A percentile compares a stretch with the other conserved stretches of the same genome.
These are phyloP conservation scores for Amblyjoppa proteus DNA, from an alignment of 2,888 invertebrate genomes.

Conservation along the genomic window DNA sequence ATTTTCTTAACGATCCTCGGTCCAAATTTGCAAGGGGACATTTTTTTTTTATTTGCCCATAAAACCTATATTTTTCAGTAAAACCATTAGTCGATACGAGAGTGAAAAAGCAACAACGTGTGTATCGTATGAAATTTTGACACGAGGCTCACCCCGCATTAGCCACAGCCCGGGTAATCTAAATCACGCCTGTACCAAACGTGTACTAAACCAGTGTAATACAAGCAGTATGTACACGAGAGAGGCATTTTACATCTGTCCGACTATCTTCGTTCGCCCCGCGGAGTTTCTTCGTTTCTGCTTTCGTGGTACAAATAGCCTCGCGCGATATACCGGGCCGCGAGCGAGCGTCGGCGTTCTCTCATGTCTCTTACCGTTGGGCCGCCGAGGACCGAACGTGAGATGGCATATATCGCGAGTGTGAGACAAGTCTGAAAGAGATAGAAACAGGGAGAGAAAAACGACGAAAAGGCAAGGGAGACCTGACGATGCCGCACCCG, in stretches of 20 bases:
- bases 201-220: slow-evolving; percentile 29
- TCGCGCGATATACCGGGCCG: slow-evolving; percentile 68
- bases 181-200: not conserved
- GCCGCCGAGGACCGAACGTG: slow-evolving; percentile 54
- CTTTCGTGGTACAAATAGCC: slow-evolving; percentile 81
- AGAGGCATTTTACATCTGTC: slow-evolving; percentile 51
- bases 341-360: slow-evolving; percentile 77
- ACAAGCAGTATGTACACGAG: slow-evolving; percentile 25
- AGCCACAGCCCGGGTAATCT: not conserved
- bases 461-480: slow-evolving; percentile 20
- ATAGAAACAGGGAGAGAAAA: slow-evolving; percentile 31
- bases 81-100: not conserved
- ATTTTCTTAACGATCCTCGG: not conserved
- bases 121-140: not conserved
- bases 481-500: slow-evolving; percentile 47
- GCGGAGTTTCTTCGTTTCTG: slow-evolving; percentile 66
- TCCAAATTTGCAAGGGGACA: not conserved
- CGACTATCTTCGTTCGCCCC: slow-evolving; percentile 53
- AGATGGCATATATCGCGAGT: slow-evolving; percentile 27
- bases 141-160: not conserved
- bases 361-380: slow-evolving; percentile 73
- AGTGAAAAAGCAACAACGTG: not conserved
- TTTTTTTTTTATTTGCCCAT: not conserved
- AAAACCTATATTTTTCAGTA: not conserved
- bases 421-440: slow-evolving; percentile 23